These are phyloP conservation scores for Takifugu ocellatus DNA, from an alignment of 2,797 vertebrate species.

Conservation along the genomic window DNA sequence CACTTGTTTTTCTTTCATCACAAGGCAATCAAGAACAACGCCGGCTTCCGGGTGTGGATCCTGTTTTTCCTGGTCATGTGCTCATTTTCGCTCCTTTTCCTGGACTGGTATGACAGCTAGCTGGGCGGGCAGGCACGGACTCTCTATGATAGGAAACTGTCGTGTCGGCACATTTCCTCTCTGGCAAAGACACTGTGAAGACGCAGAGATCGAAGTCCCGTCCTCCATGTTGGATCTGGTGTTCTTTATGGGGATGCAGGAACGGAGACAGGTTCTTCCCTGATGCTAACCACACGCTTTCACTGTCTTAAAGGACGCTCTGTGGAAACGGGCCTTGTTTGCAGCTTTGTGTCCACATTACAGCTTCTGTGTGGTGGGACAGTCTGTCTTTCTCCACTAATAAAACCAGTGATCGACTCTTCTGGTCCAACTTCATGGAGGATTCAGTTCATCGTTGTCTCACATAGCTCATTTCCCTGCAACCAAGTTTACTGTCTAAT, in stretches of 20 bases:
- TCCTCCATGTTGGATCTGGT: conserved; percentile 7
- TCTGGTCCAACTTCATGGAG: conserved; percentile 4
- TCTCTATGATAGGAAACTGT: conserved; percentile 15
- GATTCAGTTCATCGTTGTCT: conserved; percentile 7
- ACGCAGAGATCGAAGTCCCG: conserved; percentile 16
- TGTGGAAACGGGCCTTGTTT: conserved; percentile 4
- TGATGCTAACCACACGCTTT: conserved; percentile 12
- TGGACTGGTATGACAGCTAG: conserved; percentile 99
- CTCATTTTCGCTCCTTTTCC: conserved; percentile 95
- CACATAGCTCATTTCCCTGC: not conserved
- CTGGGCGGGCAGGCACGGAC: conserved; percentile 13
- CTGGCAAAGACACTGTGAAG: conserved; percentile 11
- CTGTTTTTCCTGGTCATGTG: conserved; percentile 99
- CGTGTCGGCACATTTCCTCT: conserved; percentile 10
- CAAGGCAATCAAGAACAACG: conserved; percentile 98
- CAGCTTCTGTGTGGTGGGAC: conserved; percentile 5
- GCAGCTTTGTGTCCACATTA: conserved; percentile 8
- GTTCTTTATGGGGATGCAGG: conserved; percentile 13
- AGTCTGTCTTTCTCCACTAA: conserved; percentile 14
- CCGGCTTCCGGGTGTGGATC: conserved; percentile 97
- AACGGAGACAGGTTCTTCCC: conserved; percentile 8
- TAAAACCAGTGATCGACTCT: conserved; percentile 7
- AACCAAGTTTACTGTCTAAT: too few relatives aligned
- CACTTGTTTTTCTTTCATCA: conserved; percentile 3
- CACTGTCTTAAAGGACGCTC: conserved; percentile 17